Percentiles rank a stretch among this genome's conserved stretches.
Conservation (phyloP, 2,113 vertebrate species). For the Amphiprion ocellaris region DNA sequence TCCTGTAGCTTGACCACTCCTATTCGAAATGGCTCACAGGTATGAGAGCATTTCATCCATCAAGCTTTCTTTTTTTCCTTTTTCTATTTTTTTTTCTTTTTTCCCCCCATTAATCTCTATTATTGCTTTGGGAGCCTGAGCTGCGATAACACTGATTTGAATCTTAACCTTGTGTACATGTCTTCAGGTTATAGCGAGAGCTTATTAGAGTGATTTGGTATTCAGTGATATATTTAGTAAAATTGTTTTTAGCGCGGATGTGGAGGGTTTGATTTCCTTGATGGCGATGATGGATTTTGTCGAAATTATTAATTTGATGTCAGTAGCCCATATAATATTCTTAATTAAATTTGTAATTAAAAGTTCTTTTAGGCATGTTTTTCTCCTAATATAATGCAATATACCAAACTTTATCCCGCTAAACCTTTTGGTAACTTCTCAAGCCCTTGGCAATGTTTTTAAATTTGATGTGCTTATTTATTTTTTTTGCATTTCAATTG, state of each 20-base stretch:
- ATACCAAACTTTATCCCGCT: too few relatives aligned
- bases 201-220: constrained; percentile 29
- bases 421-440: too few relatives aligned
- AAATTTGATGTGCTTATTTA: too few relatives aligned
- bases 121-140: constrained; percentile 69
- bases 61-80: constrained; percentile 10
- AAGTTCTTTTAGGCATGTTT: too few relatives aligned
- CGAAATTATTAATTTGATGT: not conserved
- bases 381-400: too few relatives aligned
- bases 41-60: constrained; percentile 49
- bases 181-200: constrained; percentile 35
- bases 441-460: too few relatives aligned
- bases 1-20: constrained; percentile 51
- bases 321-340: not conserved
- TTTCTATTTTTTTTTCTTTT: not conserved
- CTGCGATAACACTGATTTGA: constrained; percentile 57
- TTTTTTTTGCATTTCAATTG: too few relatives aligned
- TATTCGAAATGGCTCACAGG: constrained; percentile 35
- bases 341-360: not conserved
- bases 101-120: constrained; percentile 41
- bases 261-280: constrained; percentile 8
- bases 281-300: not conserved
- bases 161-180: constrained; percentile 46
- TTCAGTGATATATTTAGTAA: constrained; percentile 10
- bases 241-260: constrained; percentile 14